Percentiles rank a stretch among this genome's conserved stretches.
Evolutionary conservation across 2,797 vertebrate genomes (phyloP).

Genomic region (Threskiornis aethiopicus): DNA sequence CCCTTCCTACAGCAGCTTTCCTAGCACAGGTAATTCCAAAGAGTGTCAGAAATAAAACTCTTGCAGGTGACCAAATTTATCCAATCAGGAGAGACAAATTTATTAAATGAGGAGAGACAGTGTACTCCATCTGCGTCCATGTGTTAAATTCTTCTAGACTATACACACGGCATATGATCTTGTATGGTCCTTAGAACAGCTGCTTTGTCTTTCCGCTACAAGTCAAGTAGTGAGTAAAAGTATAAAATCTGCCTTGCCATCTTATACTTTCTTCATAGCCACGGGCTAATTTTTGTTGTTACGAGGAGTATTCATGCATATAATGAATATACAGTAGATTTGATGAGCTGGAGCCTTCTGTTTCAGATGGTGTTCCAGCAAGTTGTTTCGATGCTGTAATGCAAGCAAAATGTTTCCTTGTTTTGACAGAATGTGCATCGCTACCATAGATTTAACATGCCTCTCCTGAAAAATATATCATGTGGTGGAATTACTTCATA

Average conservation of each 20-base stretch:
- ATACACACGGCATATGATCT: accelerated
- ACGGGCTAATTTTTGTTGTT: slow-evolving; percentile 1
- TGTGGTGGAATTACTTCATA: neutral
- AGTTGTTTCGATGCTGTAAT: neutral
- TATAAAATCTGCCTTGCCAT: neutral
- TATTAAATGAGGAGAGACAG: neutral
- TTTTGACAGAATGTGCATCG: neutral
- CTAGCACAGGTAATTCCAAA: neutral
- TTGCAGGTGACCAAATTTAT: neutral
- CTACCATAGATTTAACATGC: neutral
- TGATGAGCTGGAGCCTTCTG: slow-evolving; percentile 20
- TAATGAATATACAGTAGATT: neutral
- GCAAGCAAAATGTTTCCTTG: slow-evolving; percentile 9
- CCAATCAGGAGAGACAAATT: neutral
- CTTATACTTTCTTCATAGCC: neutral
- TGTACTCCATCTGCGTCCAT: neutral
- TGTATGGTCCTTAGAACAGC: neutral
- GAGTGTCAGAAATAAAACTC: neutral
- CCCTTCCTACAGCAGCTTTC: neutral
- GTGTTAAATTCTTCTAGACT: neutral
- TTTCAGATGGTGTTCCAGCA: neutral
- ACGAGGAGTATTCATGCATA: neutral
- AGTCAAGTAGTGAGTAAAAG: neutral
- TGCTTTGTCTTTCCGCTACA: neutral
- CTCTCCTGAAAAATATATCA: neutral